A percentile compares a stretch with the other conserved stretches of the same genome.
Conservation (phyloP, 2,888 invertebrate species). For the Limnephilus auricula region DNA sequence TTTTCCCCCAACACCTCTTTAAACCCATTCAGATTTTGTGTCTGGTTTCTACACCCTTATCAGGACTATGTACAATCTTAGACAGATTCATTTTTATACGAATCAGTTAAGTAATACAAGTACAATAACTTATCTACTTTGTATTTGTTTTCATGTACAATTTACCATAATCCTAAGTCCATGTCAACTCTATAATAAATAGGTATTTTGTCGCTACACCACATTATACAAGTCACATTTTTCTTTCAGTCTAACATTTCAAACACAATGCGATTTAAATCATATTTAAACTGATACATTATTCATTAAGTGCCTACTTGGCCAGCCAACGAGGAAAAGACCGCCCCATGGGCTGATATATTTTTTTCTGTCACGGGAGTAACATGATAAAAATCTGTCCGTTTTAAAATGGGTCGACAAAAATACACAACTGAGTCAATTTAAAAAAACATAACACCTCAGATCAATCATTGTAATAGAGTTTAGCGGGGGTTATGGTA, state of each 20-base stretch:
- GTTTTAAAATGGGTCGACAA: conserved; percentile 49
- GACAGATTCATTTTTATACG: neutral
- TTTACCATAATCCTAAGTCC: neutral
- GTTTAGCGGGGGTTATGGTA: conserved; percentile 64
- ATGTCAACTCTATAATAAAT: neutral
- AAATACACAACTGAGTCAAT: conserved; percentile 43
- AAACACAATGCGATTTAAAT: conserved; percentile 11
- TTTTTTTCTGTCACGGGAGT: conserved; percentile 34
- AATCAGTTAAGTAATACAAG: neutral
- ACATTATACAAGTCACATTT: neutral
- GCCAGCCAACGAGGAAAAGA: conserved; percentile 13
- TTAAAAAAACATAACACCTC: conserved; percentile 61
- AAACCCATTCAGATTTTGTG: too few species aligned
- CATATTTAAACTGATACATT: conserved; percentile 39
- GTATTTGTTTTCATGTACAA: neutral
- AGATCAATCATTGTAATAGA: conserved; percentile 65
- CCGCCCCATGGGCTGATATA: conserved; percentile 28
- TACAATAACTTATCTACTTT: neutral
- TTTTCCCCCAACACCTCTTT: too few species aligned
- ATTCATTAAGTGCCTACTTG: conserved; percentile 43
- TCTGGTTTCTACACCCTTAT: neutral
- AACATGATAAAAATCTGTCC: conserved; percentile 50
- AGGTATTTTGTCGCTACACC: neutral
- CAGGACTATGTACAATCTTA: neutral
- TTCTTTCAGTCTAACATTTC: neutral